Conservation (phyloP, 1,140 invertebrate genomes). For the Danaus melanippus region DNA sequence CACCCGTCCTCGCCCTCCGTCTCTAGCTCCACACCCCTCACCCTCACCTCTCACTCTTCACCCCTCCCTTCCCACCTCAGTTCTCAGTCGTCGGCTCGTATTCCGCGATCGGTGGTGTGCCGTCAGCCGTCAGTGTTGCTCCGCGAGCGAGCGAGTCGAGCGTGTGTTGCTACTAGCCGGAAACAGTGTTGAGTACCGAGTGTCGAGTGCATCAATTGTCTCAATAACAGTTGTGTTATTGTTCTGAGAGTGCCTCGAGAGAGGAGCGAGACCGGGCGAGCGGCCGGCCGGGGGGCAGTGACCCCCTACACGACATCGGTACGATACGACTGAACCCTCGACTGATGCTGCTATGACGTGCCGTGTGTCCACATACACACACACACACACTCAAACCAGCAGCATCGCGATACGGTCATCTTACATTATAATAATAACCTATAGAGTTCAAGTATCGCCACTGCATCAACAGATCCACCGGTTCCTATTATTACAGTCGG, state of each 20-base stretch:
- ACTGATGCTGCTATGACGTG: no score
- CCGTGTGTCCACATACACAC: no score
- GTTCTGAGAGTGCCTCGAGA: constrained; percentile 3
- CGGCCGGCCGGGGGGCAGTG: constrained; percentile 32
- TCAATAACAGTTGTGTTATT: neutral
- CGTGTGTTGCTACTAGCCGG: constrained; percentile 1
- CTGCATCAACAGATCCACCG: no score
- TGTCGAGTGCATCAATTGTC: constrained; percentile 10
- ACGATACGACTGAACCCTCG: constrained; percentile 13
- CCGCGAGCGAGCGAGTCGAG: constrained; percentile 13
- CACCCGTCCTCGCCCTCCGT: neutral
- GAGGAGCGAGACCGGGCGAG: constrained; percentile 19
- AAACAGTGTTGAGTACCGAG: constrained; percentile 12
- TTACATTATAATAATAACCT: no score
- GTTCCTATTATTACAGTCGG: no score
- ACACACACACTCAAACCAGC: no score
- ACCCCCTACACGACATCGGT: constrained; percentile 44
- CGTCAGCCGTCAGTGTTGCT: constrained; percentile 2
- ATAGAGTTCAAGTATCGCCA: no score
- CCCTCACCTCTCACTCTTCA: constrained; percentile 3
- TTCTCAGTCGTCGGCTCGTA: constrained; percentile 6
- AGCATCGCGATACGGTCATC: no score
- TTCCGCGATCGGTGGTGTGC: neutral
- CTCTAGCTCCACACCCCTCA: constrained; percentile 5
- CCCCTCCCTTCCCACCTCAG: constrained; percentile 12